These are phyloP conservation scores for Rhagologus leucostigma DNA, from an alignment of 2,113 vertebrate genomes.

Conservation along the genomic window DNA sequence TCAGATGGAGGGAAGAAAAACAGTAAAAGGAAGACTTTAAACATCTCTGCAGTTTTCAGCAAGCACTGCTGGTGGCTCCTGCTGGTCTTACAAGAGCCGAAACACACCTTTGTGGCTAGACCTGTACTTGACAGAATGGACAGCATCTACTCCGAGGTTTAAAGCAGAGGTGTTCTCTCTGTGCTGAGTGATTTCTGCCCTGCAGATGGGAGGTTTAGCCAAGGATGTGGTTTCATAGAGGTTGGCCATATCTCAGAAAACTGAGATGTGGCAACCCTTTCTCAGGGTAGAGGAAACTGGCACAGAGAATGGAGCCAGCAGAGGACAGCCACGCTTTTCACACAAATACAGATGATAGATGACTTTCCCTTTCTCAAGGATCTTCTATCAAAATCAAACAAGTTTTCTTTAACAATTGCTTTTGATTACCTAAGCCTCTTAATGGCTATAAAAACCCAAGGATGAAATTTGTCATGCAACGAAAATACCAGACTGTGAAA, in stretches of 20 bases:
- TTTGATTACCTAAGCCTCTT: not conserved
- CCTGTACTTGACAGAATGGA: not conserved
- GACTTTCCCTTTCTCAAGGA: not conserved
- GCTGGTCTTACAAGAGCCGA: not conserved
- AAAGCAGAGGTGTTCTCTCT: not conserved
- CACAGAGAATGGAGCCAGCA: rapidly evolving
- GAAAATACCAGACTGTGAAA: conserved; percentile 5
- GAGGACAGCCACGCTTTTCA: not conserved
- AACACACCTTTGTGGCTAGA: not conserved
- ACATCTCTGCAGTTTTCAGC: not conserved
- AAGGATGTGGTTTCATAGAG: not conserved
- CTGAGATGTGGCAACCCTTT: not conserved
- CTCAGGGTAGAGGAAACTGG: not conserved
- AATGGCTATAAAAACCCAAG: not conserved
- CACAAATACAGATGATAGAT: not conserved
- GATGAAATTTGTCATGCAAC: not conserved
- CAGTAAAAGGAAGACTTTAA: not conserved
- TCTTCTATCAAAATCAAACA: not conserved
- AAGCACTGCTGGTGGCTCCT: not conserved
- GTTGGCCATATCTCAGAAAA: not conserved
- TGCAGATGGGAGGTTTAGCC: not conserved
- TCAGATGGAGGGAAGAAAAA: not conserved
- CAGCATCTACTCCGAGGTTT: not conserved
- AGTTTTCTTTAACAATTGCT: not conserved
- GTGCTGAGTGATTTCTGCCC: not conserved